Evolutionary conservation across 2,797 vertebrate genomes (phyloP).

Genomic region (Pogoniulus pusillus): DNA sequence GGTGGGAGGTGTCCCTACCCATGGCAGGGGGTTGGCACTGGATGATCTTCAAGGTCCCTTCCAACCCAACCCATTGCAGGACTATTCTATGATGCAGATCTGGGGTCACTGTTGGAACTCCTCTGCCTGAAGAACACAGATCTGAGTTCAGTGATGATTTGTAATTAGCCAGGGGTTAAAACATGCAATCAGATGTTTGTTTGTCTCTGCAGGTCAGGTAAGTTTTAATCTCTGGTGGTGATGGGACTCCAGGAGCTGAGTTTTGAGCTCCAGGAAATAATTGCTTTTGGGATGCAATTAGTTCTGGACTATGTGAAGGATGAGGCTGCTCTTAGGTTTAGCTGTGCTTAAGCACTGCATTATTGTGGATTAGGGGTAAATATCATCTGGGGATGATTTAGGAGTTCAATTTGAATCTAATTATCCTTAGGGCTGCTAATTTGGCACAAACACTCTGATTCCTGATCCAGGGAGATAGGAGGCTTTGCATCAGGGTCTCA

Average conservation of each 20-base stretch:
- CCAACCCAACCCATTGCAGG: too few relatives aligned
- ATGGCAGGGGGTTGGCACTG: too few relatives aligned
- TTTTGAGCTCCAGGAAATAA: background rate
- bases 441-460: too few relatives aligned
- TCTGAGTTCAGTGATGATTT: background rate
- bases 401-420: too few relatives aligned
- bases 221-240: background rate
- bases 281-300: background rate
- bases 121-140: background rate
- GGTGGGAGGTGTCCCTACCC: too few relatives aligned
- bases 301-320: too few relatives aligned
- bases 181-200: background rate
- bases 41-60: too few relatives aligned
- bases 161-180: constrained; percentile 8
- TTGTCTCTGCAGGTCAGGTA: background rate
- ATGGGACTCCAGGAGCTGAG: background rate
- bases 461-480: background rate
- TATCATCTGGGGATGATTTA: too few relatives aligned
- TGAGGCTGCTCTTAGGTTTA: too few relatives aligned
- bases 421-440: too few relatives aligned
- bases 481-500: background rate
- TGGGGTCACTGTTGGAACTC: background rate
- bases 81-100: background rate
- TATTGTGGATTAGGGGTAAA: too few relatives aligned
- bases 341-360: too few relatives aligned